Percentiles rank a stretch among this genome's conserved stretches.
phyloP scores from a whole-genome alignment of 2,113 vertebrate genomes.

The Xerus inauris region DNA sequence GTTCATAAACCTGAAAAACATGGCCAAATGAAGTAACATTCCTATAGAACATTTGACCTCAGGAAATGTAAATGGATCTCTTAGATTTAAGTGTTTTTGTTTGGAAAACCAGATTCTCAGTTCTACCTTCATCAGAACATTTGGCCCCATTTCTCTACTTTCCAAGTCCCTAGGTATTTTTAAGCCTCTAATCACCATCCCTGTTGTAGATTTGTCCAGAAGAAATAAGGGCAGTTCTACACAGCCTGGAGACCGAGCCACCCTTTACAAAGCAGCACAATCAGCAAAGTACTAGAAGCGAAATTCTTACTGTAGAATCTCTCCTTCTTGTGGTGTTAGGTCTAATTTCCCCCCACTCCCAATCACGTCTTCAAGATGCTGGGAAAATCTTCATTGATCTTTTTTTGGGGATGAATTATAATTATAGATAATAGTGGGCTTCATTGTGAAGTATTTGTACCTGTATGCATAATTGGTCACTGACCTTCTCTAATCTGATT shows the following conservation, averaged over 20 bases:
- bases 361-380: neutral
- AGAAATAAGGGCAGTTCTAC: neutral
- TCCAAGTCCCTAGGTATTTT: neutral
- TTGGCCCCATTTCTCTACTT: neutral
- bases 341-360: neutral
- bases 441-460: too few species aligned
- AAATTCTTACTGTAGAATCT: neutral
- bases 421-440: too few species aligned
- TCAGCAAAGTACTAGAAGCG: neutral
- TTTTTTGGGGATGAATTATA: neutral
- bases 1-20: neutral
- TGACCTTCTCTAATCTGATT: neutral
- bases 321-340: neutral
- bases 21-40: neutral
- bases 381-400: neutral
- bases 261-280: neutral
- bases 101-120: neutral
- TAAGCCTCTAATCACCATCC: neutral
- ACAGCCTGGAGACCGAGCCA: neutral
- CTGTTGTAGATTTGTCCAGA: neutral
- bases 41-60: neutral
- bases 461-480: too few species aligned
- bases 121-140: neutral
- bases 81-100: neutral
- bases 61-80: neutral